Evolutionary conservation across 2,113 vertebrate genomes (phyloP), one percentile per base, ranked within the genome.

Genomic region (Megaleporinus macrocephalus): DNA sequence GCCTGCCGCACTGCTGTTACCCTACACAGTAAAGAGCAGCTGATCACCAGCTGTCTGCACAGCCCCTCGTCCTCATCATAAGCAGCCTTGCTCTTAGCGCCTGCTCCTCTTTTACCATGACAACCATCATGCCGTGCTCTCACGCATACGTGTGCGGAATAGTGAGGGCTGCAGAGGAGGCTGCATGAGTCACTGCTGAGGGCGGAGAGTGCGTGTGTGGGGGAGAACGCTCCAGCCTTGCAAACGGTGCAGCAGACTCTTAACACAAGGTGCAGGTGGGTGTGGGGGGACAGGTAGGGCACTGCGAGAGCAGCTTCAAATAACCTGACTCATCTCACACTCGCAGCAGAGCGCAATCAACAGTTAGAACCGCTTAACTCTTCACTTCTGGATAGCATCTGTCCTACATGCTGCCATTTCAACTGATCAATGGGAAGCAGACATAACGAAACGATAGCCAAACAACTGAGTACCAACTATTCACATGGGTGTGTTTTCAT

Each of bases 81-180:
- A 66, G 33, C 80, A 73, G 69, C 80, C 70, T 14, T 49, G 24
- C 41, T 44, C 26, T 80, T 47, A 14, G 55, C 41, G n/a, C 76
- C 55, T 57, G 79, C 53, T 77, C 27, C 61, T 73, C 61, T 86
- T 86, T 86, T 80, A 83, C 85, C 85, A 83, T 86, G 85, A 86
- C 85, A 86, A 86, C 85, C 59, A 59, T 72, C 49, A 76, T 62
- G 65, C 81, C 61, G 73, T 16, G 79, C 74, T 81, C 33, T 29
- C 66, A 73, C 62, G 27, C 53, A 86, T 69, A 69, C 78, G 81
- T 80, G 85, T 76, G 68, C n/a, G 55, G 81, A 83, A 86, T 83
- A 86, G 85, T 13, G 78, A 86, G 81, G 82, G 72, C 63, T 73
- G 78, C 59, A 55, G 73, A 57, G 68, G 61, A 80, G 77, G 81